Evolutionary conservation across 2,888 invertebrate genomes (phyloP).

Genomic region (Venusia cambrica): DNA sequence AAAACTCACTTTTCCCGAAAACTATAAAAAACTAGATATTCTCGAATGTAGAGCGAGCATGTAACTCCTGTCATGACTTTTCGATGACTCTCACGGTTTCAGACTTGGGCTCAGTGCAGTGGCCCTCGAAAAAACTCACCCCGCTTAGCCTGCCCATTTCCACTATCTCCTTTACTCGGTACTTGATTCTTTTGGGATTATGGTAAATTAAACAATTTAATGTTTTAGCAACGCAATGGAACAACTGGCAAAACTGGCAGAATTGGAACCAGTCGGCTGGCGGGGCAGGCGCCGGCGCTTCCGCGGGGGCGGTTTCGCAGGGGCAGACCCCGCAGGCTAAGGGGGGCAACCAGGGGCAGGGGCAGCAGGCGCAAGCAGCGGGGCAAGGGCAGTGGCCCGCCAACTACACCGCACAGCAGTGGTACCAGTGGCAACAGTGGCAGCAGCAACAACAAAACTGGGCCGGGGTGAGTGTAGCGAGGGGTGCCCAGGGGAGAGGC

Average conservation of each 20-base stretch:
- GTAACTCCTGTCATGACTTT: too few relatives aligned
- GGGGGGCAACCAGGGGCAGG: conserved; percentile 22
- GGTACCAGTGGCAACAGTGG: conserved; percentile 78
- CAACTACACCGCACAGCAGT: conserved; percentile 67
- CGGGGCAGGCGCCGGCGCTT: conserved; percentile 40
- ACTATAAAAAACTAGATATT: too few relatives aligned
- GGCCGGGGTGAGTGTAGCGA: conserved; percentile 60
- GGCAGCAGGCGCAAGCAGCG: conserved; percentile 1
- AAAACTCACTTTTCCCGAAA: too few relatives aligned
- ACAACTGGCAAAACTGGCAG: conserved; percentile 53
- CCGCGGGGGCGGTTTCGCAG: conserved; percentile 34
- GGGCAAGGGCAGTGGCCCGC: conserved; percentile 49
- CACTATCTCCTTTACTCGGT: too few relatives aligned
- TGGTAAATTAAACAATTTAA: too few relatives aligned
- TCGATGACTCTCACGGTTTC: too few relatives aligned
- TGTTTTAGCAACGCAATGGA: conserved; percentile 38
- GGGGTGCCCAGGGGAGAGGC: too few relatives aligned
- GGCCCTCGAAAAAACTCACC: too few relatives aligned
- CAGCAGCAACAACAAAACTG: conserved; percentile 69
- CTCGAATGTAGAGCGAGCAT: too few relatives aligned
- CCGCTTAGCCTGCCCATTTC: too few relatives aligned
- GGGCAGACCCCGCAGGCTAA: conserved; percentile 31
- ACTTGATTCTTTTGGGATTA: too few relatives aligned
- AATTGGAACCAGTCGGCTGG: conserved; percentile 20
- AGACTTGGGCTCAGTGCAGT: too few relatives aligned